Percentiles rank a stretch among this genome's conserved stretches.
Evolutionary conservation across 2,888 invertebrate species (phyloP).

Genomic region (Frankliniella intonsa): DNA sequence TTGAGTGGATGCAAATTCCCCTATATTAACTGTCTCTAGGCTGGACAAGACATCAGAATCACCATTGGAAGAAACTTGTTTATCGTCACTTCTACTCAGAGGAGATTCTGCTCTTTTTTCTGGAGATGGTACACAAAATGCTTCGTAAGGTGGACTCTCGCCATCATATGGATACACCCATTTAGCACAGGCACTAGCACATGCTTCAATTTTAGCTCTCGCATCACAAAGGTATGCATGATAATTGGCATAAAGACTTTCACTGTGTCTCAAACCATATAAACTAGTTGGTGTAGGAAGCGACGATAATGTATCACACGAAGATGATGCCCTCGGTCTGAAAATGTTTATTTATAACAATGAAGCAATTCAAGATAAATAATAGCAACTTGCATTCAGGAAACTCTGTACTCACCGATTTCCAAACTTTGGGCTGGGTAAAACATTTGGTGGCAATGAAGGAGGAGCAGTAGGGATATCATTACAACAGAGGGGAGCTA

Average conservation of each 20-base stretch:
- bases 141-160: constrained; percentile 40
- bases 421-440: neutral
- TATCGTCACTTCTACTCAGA: neutral
- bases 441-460: neutral
- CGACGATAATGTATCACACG: constrained; percentile 28
- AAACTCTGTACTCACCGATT: neutral
- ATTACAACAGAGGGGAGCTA: constrained; percentile 57
- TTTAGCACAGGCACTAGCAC: constrained; percentile 65
- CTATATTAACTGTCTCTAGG: constrained; percentile 36
- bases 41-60: constrained; percentile 38
- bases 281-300: constrained; percentile 36
- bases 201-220: constrained; percentile 67
- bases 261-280: constrained; percentile 41
- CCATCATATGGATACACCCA: constrained; percentile 82
- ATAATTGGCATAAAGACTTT: constrained; percentile 72
- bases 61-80: constrained; percentile 31
- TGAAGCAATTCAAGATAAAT: no score
- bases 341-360: neutral
- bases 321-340: neutral
- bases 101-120: neutral
- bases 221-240: constrained; percentile 85
- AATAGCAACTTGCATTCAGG: no score
- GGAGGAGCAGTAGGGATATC: constrained; percentile 35
- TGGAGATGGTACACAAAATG: neutral
- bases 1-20: constrained; percentile 11